Conservation (phyloP, 2,113 vertebrate genomes). For the Halcyon senegalensis region DNA sequence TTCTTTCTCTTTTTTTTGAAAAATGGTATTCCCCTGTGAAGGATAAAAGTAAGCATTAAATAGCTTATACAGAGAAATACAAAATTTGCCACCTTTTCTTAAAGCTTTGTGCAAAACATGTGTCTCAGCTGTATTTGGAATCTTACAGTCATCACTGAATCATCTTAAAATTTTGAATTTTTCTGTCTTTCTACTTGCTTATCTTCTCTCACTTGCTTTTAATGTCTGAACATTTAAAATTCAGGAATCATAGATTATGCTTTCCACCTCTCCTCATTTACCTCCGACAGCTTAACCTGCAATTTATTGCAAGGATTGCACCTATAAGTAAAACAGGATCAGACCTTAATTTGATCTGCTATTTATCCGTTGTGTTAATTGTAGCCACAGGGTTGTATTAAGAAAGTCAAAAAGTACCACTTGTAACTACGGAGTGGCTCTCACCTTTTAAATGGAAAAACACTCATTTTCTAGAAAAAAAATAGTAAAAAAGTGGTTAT, state of each 20-base stretch:
- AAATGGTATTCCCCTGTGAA: not conserved
- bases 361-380: constrained; percentile 68
- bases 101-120: not conserved
- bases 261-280: constrained; percentile 50
- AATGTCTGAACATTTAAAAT: constrained; percentile 33
- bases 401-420: constrained; percentile 70
- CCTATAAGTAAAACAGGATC: constrained; percentile 44
- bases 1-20: not conserved
- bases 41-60: not conserved
- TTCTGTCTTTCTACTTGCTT: not conserved
- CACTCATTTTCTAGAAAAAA: constrained; percentile 58
- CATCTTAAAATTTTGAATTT: not conserved
- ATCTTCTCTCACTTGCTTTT: not conserved
- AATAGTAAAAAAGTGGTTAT: constrained; percentile 31
- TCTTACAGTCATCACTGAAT: not conserved
- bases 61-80: not conserved
- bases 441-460: constrained; percentile 69
- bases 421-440: constrained; percentile 68
- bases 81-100: not conserved
- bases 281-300: constrained; percentile 35
- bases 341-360: constrained; percentile 68
- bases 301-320: constrained; percentile 45
- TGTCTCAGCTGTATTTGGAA: not conserved
- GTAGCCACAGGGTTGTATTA: constrained; percentile 71
- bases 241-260: not conserved